Conservation (phyloP, 2,888 invertebrate species). For the Cynaeus angustus region DNA sequence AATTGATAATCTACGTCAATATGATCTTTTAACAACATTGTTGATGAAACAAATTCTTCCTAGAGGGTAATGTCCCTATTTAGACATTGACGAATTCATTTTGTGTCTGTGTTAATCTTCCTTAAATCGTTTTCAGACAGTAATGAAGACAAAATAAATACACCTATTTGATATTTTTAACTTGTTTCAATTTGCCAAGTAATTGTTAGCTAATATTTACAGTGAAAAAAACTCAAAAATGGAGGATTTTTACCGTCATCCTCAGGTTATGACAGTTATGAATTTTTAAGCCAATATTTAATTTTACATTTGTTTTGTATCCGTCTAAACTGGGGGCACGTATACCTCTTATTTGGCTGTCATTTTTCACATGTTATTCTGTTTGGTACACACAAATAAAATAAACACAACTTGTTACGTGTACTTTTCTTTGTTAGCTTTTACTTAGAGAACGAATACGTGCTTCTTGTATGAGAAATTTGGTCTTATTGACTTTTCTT, state of each 20-base stretch:
- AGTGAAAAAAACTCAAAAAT: slow-evolving; percentile 4
- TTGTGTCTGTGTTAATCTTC: background rate
- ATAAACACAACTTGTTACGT: slow-evolving; percentile 2
- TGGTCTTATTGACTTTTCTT: background rate
- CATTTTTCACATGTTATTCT: background rate
- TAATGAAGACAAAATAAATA: background rate
- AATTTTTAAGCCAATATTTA: slow-evolving; percentile 31
- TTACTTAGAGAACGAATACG: background rate
- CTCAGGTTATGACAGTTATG: background rate
- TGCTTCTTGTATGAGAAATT: slow-evolving; percentile 1
- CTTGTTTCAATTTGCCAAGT: slow-evolving; percentile 22
- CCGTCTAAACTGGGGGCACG: background rate
- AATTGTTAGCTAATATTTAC: slow-evolving; percentile 34
- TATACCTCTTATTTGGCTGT: background rate
- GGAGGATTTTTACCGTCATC: background rate
- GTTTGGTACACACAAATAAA: background rate
- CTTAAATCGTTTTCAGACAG: too few species aligned
- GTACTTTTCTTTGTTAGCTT: slow-evolving; percentile 1
- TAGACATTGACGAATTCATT: background rate
- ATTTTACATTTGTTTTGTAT: background rate
- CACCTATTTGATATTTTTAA: slow-evolving; percentile 9
- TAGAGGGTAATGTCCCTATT: background rate
- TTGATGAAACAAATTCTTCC: background rate
- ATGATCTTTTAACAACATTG: slow-evolving; percentile 1
- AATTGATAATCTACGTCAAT: slow-evolving; percentile 27